Conservation (phyloP, 2,888 invertebrate genomes). For the Drosophila anomelani region DNA sequence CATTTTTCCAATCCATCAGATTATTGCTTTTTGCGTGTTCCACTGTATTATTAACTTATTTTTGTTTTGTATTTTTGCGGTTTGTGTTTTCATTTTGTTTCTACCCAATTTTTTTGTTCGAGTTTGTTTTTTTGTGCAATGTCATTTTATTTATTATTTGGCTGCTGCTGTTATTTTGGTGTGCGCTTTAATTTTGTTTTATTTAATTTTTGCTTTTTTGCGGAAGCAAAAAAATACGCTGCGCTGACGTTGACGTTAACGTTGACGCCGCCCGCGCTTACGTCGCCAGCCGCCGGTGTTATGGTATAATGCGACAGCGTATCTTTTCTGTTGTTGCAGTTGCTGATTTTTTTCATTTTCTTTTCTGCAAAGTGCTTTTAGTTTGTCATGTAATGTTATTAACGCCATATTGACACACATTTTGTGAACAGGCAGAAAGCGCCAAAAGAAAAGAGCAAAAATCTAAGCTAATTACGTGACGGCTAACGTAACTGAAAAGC, state of each 20-base stretch:
- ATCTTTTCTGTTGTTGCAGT: constrained; percentile 23
- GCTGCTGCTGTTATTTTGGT: constrained; percentile 31
- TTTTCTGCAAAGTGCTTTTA: constrained; percentile 58
- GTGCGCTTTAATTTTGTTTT: constrained; percentile 55
- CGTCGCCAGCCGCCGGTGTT: constrained; percentile 23
- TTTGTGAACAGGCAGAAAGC: constrained; percentile 37
- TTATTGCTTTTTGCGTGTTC: background rate
- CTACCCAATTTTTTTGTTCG: background rate
- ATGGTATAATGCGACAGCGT: constrained; percentile 50
- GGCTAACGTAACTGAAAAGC: constrained; percentile 33
- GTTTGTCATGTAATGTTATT: constrained; percentile 69
- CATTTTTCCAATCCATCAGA: background rate
- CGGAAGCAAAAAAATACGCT: constrained; percentile 63
- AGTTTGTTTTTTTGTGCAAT: constrained; percentile 56
- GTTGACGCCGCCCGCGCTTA: constrained; percentile 29
- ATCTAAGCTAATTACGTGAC: constrained; percentile 79
- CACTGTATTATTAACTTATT: constrained; percentile 9
- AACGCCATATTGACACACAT: constrained; percentile 76
- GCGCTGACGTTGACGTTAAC: background rate
- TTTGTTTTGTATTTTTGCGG: background rate
- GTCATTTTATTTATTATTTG: constrained; percentile 60
- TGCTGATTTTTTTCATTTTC: constrained; percentile 4
- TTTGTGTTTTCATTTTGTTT: background rate
- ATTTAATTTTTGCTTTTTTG: constrained; percentile 61
- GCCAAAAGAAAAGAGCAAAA: constrained; percentile 48